These are phyloP conservation scores for Rhagoletis zephyria DNA, from an alignment of 1,140 invertebrate genomes.

Conservation along the genomic window DNA sequence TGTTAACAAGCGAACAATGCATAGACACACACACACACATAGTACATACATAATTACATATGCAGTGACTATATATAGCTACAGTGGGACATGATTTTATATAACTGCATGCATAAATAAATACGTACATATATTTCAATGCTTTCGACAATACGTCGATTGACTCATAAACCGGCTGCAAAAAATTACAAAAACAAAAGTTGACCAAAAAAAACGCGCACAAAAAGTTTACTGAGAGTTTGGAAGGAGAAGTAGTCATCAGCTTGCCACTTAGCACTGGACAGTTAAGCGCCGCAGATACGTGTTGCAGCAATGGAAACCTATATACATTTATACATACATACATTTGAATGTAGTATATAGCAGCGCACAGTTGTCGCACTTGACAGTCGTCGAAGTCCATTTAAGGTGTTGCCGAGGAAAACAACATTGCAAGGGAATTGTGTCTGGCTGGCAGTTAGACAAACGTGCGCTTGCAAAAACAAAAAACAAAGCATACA, in stretches of 20 bases:
- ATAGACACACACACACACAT: background rate
- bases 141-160: background rate
- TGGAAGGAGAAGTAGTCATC: background rate
- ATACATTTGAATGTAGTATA: too few species aligned
- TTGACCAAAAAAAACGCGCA: background rate
- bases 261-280: background rate
- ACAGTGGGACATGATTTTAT: background rate
- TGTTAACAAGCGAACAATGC: background rate
- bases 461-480: too few species aligned
- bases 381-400: slow-evolving; percentile 26
- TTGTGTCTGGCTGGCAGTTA: background rate
- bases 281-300: background rate
- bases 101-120: background rate
- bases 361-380: background rate
- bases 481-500: too few species aligned
- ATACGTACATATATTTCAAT: background rate
- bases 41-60: background rate
- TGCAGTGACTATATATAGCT: background rate
- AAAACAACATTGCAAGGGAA: slow-evolving; percentile 10
- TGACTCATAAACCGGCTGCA: slow-evolving; percentile 23
- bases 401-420: slow-evolving; percentile 37
- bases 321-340: too few species aligned
- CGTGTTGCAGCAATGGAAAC: background rate
- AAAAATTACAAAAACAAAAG: background rate
- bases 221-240: background rate